Evolutionary conservation across 2,797 vertebrate genomes (phyloP), one percentile per base, ranked within the genome.

Genomic region (Tokudaia muenninki): DNA sequence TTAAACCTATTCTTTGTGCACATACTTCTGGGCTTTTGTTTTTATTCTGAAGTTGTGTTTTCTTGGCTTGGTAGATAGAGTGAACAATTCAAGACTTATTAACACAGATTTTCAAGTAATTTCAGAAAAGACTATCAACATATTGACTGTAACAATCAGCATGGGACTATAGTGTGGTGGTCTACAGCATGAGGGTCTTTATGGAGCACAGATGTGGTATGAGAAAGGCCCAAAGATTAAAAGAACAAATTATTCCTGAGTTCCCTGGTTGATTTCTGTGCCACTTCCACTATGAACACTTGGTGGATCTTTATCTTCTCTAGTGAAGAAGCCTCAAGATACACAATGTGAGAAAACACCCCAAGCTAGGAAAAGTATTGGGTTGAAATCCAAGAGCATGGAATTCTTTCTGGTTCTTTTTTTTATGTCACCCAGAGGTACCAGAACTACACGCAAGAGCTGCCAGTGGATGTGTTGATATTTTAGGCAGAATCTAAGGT

Each of bases 401-500:
- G 24, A 19, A 61, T 79, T 90, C 47, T 55, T 80, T 52, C 72
- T 67, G 50, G 19, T 47, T 31, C 77, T 52, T 52, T 31, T 63
- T 89, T 90, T 63, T 34, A 24, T 9, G 31, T 74, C 67, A 63
- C 52, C 44, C 59, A 10, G 0, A 26, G 37, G 7, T 16, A 47
- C 70, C 63, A 55, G 41, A 91, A 70, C 19, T 24, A 63, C 13
- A 8, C 50, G 9, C 11, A 44, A 61, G 74, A 75, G 31, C 12
- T 55, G 52, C 21, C 31, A 44, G 29, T 47, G 65, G 47, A 50
- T 94, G 24, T 2, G 2, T 55, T 72, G 37, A 12, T 81, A 26
- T 87, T n/a, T 24, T 67, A 61, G 12, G 21, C 26, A 63, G 41
- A 96, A 65, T 92, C 70, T 94, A 94, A 95, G 52, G 92, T 90